Conservation (phyloP, 2,113 vertebrate species). For the Picathartes gymnocephalus region DNA sequence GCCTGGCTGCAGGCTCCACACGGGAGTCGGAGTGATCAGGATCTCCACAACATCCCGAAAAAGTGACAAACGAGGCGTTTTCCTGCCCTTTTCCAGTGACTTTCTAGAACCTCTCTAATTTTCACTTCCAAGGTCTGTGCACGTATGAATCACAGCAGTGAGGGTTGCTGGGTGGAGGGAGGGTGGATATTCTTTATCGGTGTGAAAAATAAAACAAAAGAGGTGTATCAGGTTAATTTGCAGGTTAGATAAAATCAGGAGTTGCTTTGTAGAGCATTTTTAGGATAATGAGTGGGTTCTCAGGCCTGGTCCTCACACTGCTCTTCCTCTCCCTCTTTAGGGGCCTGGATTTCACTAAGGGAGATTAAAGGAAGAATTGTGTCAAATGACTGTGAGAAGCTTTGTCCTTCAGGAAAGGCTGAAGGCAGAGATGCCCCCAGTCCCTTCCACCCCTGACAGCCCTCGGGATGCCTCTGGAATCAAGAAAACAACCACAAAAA, state of each 20-base stretch:
- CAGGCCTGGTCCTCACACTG: accelerated
- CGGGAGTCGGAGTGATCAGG: neutral
- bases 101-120: neutral
- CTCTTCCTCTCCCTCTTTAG: neutral
- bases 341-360: neutral
- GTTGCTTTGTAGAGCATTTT: neutral
- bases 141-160: neutral
- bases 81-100: neutral
- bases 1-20: neutral
- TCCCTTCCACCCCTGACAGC: neutral
- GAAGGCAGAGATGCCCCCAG: neutral
- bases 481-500: accelerated
- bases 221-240: no score
- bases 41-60: neutral
- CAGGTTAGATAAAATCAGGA: neutral
- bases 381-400: neutral
- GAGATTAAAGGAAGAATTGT: neutral
- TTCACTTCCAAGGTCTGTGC: neutral
- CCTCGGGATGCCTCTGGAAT: neutral
- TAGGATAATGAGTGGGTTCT: neutral
- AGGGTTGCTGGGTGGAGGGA: neutral
- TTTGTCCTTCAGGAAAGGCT: neutral
- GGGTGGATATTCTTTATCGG: no score
- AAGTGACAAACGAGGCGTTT: neutral
- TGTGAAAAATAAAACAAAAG: neutral